Evolutionary conservation across 2,888 invertebrate species (phyloP).

Genomic region (Papilio demoleus): DNA sequence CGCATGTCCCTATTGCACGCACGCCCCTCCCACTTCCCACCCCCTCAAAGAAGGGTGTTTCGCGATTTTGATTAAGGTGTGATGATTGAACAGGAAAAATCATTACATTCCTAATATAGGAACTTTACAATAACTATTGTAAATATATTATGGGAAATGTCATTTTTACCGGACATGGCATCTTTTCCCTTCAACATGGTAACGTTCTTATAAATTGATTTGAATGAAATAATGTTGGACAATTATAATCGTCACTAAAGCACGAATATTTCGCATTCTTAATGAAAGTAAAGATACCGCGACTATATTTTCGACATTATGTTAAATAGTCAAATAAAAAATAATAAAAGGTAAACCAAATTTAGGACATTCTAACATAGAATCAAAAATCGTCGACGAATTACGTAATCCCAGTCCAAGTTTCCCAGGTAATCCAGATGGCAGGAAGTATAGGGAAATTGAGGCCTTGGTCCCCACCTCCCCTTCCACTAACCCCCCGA

Average conservation of each 20-base stretch:
- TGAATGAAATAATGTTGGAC: not conserved
- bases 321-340: too few relatives aligned
- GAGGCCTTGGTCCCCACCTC: slow-evolving; percentile 16
- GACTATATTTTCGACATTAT: too few relatives aligned
- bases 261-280: not conserved
- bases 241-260: not conserved
- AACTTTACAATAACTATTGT: too few relatives aligned
- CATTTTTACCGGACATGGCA: not conserved
- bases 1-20: slow-evolving; percentile 80
- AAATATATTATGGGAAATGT: not conserved
- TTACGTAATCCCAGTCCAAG: slow-evolving; percentile 9
- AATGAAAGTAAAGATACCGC: not conserved
- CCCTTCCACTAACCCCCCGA: slow-evolving; percentile 27
- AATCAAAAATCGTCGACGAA: not conserved
- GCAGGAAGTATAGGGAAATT: slow-evolving; percentile 17
- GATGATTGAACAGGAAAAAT: slow-evolving; percentile 22
- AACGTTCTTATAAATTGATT: not conserved
- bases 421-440: slow-evolving; percentile 8
- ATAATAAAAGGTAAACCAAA: too few relatives aligned
- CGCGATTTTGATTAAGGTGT: slow-evolving; percentile 18
- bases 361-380: not conserved
- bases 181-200: not conserved
- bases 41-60: slow-evolving; percentile 52
- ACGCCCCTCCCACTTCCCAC: slow-evolving; percentile 68
- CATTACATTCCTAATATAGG: not conserved